Evolutionary conservation across 2,888 invertebrate genomes (phyloP).

Genomic region (Dioctria linearis): DNA sequence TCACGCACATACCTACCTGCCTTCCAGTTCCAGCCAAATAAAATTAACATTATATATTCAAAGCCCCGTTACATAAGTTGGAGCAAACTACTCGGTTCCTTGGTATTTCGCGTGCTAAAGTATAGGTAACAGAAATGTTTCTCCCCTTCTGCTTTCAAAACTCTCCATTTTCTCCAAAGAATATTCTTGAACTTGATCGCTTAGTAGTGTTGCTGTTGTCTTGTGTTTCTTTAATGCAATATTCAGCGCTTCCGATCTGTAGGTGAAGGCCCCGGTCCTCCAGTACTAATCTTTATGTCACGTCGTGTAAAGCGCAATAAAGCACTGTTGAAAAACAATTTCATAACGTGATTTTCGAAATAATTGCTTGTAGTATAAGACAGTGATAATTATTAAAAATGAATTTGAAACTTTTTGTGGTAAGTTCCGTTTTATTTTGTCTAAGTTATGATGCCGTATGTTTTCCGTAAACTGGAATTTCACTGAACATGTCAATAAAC

Average conservation of each 20-base stretch:
- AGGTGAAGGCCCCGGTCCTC: constrained; percentile 17
- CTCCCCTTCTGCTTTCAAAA: constrained; percentile 41
- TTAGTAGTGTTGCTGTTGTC: constrained; percentile 2
- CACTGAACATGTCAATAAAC: not conserved
- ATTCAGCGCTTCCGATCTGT: constrained; percentile 33
- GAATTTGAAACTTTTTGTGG: constrained; percentile 45
- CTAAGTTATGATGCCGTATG: not conserved
- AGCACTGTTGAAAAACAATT: not conserved
- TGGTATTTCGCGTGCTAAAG: constrained; percentile 1
- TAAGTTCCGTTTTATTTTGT: constrained; percentile 19
- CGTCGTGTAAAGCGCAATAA: constrained; percentile 30
- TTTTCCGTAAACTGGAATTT: constrained; percentile 25
- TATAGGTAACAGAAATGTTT: constrained; percentile 13
- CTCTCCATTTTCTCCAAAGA: constrained; percentile 36
- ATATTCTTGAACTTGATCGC: constrained; percentile 31
- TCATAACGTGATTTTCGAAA: not conserved
- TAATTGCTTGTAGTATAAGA: not conserved
- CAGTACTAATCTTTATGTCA: too few relatives aligned
- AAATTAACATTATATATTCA: constrained; percentile 26
- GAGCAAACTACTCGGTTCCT: constrained; percentile 17
- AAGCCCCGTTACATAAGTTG: constrained; percentile 46
- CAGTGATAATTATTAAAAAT: constrained; percentile 13
- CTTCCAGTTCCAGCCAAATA: not conserved
- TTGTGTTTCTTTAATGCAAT: constrained; percentile 29
- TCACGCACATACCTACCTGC: too few relatives aligned